Percentiles rank a stretch among this genome's conserved stretches.
These are phyloP conservation scores for Sphaerophoria taeniata DNA, from an alignment of 2,888 invertebrate genomes.

Conservation along the genomic window DNA sequence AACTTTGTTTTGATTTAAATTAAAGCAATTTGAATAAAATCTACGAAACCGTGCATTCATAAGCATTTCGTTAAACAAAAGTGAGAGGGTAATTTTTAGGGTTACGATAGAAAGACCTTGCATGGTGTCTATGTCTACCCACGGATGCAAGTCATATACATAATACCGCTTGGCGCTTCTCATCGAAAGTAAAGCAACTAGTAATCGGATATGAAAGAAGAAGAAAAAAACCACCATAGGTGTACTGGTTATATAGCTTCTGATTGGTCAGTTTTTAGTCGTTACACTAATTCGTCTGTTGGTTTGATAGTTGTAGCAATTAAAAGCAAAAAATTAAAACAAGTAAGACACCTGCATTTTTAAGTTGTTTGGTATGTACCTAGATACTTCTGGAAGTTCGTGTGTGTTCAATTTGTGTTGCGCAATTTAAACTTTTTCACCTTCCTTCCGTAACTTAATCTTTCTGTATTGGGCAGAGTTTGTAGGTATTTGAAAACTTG, in stretches of 20 bases:
- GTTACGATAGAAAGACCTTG: conserved; percentile 1
- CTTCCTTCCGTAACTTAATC: conserved; percentile 35
- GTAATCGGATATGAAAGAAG: conserved; percentile 15
- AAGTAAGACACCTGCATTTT: conserved; percentile 33
- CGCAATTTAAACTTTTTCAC: conserved; percentile 39
- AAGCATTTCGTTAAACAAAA: conserved; percentile 4
- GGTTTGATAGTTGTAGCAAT: conserved; percentile 8
- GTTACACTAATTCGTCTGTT: conserved; percentile 13
- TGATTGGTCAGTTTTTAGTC: not conserved
- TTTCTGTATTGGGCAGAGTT: conserved; percentile 38
- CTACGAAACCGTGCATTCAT: not conserved
- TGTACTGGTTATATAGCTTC: conserved; percentile 1
- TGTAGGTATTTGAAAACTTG: conserved; percentile 18
- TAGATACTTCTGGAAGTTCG: not conserved
- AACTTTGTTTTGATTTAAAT: not conserved
- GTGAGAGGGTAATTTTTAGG: conserved; percentile 19
- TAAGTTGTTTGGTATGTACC: not conserved
- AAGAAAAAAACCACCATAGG: not conserved
- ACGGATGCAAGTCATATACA: conserved; percentile 11
- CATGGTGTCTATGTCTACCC: not conserved
- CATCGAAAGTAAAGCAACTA: not conserved
- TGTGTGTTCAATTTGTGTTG: not conserved
- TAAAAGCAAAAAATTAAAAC: conserved; percentile 12
- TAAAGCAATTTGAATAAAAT: not conserved
- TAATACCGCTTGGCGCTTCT: not conserved